phyloP scores from a whole-genome alignment of 2,797 vertebrate species.

The Hippocampus kuda region DNA sequence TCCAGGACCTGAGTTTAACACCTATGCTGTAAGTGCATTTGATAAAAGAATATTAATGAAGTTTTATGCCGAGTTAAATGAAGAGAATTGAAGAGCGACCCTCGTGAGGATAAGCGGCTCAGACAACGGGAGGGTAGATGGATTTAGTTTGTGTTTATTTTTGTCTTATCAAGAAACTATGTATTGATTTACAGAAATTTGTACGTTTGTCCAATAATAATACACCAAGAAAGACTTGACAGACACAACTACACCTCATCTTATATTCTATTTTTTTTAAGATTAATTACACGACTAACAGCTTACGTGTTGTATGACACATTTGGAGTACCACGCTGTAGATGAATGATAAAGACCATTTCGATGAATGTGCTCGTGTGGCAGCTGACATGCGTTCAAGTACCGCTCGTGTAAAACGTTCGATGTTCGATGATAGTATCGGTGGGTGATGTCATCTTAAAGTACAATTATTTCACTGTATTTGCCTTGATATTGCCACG shows the following conservation, averaged over 20 bases:
- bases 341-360: too few species aligned
- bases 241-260: constrained; percentile 34
- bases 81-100: not conserved
- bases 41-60: not conserved
- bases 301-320: not conserved
- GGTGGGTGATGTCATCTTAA: constrained; percentile 15
- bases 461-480: constrained; percentile 16
- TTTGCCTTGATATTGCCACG: constrained; percentile 46
- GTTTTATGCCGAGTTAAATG: not conserved
- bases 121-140: too few species aligned
- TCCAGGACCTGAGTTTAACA: too few species aligned
- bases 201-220: constrained; percentile 12
- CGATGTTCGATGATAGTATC: constrained; percentile 8
- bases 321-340: too few species aligned
- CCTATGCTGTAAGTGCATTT: constrained; percentile 1
- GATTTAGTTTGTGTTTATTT: not conserved
- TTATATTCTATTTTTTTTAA: constrained; percentile 36
- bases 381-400: constrained; percentile 51
- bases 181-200: constrained; percentile 23
- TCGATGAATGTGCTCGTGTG: constrained; percentile 11
- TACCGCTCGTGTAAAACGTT: constrained; percentile 31
- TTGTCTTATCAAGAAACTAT: not conserved
- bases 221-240: constrained; percentile 28
- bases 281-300: constrained; percentile 41
- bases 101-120: too few species aligned